Percentiles rank a stretch among this genome's conserved stretches.
These are phyloP conservation scores for Patagioenas fasciata DNA, from an alignment of 2,113 vertebrate species.

Conservation along the genomic window DNA sequence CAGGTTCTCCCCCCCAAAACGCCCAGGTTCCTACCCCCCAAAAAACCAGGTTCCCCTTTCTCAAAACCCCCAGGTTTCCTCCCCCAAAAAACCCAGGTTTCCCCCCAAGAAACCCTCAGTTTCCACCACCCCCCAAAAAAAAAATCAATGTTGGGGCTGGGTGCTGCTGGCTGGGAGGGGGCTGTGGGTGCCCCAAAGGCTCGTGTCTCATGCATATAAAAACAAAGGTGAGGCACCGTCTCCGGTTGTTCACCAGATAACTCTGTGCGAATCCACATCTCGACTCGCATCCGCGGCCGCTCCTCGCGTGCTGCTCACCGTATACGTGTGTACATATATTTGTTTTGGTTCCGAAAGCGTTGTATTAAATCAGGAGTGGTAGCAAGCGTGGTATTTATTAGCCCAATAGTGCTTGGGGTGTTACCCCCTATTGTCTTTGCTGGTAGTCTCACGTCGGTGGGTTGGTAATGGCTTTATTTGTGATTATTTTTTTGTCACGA, in stretches of 20 bases:
- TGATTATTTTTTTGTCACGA: neutral
- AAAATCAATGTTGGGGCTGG: neutral
- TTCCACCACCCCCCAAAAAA: neutral
- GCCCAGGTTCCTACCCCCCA: no score
- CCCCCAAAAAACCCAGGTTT: no score
- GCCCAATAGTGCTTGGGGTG: neutral
- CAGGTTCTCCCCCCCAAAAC: no score
- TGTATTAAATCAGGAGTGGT: accelerated
- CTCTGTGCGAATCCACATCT: accelerated
- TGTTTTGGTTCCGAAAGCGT: accelerated
- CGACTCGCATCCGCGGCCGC: accelerated
- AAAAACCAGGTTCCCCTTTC: no score
- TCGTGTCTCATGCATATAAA: accelerated
- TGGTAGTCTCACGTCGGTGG: neutral
- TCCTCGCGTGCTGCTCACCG: neutral
- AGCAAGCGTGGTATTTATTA: neutral
- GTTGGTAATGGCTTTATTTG: neutral
- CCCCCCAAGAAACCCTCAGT: accelerated
- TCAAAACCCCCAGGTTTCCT: no score
- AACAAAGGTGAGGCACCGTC: conserved; percentile 10
- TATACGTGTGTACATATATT: accelerated
- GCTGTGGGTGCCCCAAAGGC: neutral
- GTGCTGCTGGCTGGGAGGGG: neutral
- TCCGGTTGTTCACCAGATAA: neutral
- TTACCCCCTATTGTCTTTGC: neutral